These are phyloP conservation scores for Aix galericulata DNA, from an alignment of 2,113 vertebrate species.

Conservation along the genomic window DNA sequence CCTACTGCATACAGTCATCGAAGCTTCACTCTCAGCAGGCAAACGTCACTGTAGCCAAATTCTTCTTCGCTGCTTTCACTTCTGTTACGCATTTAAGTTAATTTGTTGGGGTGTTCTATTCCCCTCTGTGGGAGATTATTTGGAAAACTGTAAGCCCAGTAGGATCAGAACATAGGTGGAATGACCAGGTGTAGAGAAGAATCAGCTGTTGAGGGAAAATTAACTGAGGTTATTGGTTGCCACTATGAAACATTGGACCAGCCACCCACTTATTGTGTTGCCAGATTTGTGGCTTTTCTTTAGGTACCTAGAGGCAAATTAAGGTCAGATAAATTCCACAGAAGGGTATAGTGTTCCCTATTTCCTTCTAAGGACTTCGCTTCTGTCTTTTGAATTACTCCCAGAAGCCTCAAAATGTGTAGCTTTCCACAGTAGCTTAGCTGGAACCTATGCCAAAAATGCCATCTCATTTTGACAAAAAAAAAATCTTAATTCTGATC, in stretches of 20 bases:
- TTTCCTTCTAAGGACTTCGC: not conserved
- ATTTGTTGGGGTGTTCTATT: not conserved
- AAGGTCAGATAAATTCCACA: not conserved
- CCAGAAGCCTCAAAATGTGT: not conserved
- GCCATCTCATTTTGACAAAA: not conserved
- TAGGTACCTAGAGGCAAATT: not conserved
- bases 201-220: conserved; percentile 7
- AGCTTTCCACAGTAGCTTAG: not conserved
- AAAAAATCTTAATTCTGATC: not conserved
- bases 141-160: not conserved
- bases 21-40: not conserved
- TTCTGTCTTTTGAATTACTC: not conserved
- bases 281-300: conserved; percentile 14
- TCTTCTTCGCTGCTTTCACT: not conserved
- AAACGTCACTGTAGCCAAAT: not conserved
- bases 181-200: not conserved
- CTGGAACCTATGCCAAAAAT: not conserved
- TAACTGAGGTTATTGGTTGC: not conserved
- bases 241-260: not conserved
- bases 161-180: not conserved
- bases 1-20: not conserved
- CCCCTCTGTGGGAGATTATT: not conserved
- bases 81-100: not conserved
- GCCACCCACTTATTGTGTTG: not conserved
- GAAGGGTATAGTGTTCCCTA: not conserved